These are phyloP conservation scores for Nymphalis polychloros DNA, from an alignment of 2,888 invertebrate genomes.

Conservation along the genomic window DNA sequence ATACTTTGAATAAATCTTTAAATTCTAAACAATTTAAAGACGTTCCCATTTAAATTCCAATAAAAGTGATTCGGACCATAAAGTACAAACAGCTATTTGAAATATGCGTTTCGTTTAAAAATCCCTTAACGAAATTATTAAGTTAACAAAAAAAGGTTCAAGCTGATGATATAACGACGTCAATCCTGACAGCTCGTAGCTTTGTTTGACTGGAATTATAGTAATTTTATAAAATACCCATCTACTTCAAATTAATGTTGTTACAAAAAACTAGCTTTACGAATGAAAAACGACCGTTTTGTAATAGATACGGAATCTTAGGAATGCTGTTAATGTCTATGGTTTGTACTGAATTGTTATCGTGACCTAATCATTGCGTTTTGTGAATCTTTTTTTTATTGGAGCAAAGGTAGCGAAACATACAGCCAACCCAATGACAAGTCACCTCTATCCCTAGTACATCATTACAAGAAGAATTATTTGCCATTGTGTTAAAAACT, in stretches of 20 bases:
- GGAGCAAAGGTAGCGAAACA: too few relatives aligned
- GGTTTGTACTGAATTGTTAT: too few relatives aligned
- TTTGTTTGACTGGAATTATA: slow-evolving; percentile 79
- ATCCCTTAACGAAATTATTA: slow-evolving; percentile 79
- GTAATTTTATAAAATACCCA: slow-evolving; percentile 78
- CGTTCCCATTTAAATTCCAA: slow-evolving; percentile 69
- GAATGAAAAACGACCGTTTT: slow-evolving; percentile 52
- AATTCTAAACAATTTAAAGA: slow-evolving; percentile 64
- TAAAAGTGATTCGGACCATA: slow-evolving; percentile 68
- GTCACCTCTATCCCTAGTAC: too few relatives aligned
- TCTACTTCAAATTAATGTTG: slow-evolving; percentile 69
- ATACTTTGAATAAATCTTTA: slow-evolving; percentile 21
- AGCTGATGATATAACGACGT: slow-evolving; percentile 77
- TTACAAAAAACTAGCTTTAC: slow-evolving; percentile 50
- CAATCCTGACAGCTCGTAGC: slow-evolving; percentile 79
- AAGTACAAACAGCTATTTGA: slow-evolving; percentile 70
- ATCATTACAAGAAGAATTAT: too few relatives aligned
- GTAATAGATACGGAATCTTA: slow-evolving; percentile 62
- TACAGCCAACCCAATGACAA: too few relatives aligned
- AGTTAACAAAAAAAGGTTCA: slow-evolving; percentile 69
- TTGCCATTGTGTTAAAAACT: too few relatives aligned
- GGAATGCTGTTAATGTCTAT: slow-evolving; percentile 52
- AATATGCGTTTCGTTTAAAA: slow-evolving; percentile 76
- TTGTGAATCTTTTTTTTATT: too few relatives aligned
- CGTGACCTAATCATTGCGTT: too few relatives aligned